Percentiles rank a stretch among this genome's conserved stretches.
Evolutionary conservation across 2,797 vertebrate genomes (phyloP).

Genomic region (Ctenosaura bakeri): DNA sequence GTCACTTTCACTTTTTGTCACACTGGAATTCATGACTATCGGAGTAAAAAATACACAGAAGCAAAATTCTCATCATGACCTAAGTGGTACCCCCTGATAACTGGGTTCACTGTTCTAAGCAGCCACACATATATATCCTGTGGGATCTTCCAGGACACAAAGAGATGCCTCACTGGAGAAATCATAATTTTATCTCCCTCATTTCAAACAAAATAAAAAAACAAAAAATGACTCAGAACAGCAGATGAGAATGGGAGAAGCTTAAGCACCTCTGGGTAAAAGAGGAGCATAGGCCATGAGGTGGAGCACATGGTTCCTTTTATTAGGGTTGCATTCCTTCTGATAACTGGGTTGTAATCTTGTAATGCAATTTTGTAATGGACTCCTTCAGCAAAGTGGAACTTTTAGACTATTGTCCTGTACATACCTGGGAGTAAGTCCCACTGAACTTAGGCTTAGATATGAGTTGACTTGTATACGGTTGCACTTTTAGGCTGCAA

Average conservation of each 20-base stretch:
- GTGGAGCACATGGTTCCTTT: neutral
- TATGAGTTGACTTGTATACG: no score
- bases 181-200: neutral
- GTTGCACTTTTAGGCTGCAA: neutral
- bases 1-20: no score
- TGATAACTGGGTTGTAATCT: neutral
- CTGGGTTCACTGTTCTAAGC: neutral
- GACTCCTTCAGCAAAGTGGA: no score
- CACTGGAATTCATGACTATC: no score
- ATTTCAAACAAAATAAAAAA: no score
- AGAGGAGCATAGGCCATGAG: neutral
- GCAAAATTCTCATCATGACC: no score
- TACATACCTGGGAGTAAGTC: neutral
- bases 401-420: neutral
- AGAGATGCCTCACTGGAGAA: neutral
- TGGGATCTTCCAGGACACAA: neutral
- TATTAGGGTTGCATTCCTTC: neutral
- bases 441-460: neutral
- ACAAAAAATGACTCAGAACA: no score
- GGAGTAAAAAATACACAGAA: no score
- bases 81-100: neutral
- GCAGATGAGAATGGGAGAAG: neutral
- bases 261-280: neutral
- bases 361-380: neutral
- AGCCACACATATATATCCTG: no score